A percentile compares a stretch with the other conserved stretches of the same genome.
phyloP scores from a whole-genome alignment of 1,140 invertebrate genomes.

The Linepithema humile region DNA sequence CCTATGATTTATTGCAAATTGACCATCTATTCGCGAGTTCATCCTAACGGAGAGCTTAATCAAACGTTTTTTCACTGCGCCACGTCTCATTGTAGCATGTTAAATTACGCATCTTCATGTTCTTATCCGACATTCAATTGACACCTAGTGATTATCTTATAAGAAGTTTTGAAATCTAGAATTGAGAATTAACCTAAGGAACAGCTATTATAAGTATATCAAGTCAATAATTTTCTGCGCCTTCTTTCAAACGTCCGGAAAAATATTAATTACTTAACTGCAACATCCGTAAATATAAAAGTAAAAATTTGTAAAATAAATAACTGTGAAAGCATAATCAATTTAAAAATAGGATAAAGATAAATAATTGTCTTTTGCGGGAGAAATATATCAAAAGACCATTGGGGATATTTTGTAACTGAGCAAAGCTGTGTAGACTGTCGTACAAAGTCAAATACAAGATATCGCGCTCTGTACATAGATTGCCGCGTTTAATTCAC shows the following conservation, averaged over 20 bases:
- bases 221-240: neutral
- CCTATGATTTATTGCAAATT: constrained; percentile 34
- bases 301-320: too few relatives aligned
- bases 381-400: neutral
- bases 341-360: too few relatives aligned
- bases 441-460: neutral
- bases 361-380: too few relatives aligned
- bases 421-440: neutral
- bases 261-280: too few relatives aligned
- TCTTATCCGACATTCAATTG: neutral
- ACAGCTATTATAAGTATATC: neutral
- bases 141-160: neutral
- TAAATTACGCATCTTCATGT: neutral
- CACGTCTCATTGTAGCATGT: neutral
- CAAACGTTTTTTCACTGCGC: neutral
- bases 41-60: constrained; percentile 8
- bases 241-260: too few relatives aligned
- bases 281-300: too few relatives aligned
- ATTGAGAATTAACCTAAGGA: neutral
- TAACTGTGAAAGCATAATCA: too few relatives aligned
- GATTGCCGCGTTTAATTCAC: constrained; percentile 14
- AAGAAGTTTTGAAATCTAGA: neutral
- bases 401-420: neutral
- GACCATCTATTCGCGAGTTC: constrained; percentile 7
- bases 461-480: neutral